Conservation (phyloP, 2,113 vertebrate species). For the Oenanthe melanoleuca region DNA sequence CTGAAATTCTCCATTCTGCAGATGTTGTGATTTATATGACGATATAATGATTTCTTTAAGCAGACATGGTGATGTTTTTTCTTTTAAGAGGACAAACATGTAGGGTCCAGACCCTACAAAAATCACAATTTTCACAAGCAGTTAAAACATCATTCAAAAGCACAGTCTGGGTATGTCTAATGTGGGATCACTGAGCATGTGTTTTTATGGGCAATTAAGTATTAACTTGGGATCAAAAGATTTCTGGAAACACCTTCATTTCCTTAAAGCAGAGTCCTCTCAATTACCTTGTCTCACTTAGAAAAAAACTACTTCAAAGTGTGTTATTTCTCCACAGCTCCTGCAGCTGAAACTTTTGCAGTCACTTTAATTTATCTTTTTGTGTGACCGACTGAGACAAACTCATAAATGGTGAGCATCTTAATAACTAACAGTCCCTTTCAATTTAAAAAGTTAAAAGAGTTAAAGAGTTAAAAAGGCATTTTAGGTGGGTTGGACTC, state of each 20-base stretch:
- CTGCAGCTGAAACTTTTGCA: background rate
- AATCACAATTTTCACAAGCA: background rate
- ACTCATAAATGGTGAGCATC: background rate
- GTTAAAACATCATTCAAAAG: background rate
- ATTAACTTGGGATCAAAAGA: background rate
- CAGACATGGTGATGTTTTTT: background rate
- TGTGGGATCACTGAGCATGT: background rate
- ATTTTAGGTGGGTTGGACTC: background rate
- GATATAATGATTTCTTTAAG: background rate
- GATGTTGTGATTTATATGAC: background rate
- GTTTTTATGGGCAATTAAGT: conserved; percentile 34
- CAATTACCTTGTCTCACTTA: background rate
- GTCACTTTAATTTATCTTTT: background rate
- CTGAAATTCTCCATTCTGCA: background rate
- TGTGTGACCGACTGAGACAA: background rate
- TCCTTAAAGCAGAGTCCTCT: background rate
- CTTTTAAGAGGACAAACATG: background rate
- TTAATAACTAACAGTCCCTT: background rate
- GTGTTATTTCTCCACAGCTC: background rate
- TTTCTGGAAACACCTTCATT: conserved; percentile 18
- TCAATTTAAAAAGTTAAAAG: background rate
- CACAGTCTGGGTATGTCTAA: background rate
- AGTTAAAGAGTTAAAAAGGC: background rate
- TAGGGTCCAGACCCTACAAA: background rate
- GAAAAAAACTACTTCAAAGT: conserved; percentile 11